Percentiles rank a stretch among this genome's conserved stretches.
phyloP scores from a whole-genome alignment of 2,797 vertebrate genomes.

The Oreochromis mossambicus region DNA sequence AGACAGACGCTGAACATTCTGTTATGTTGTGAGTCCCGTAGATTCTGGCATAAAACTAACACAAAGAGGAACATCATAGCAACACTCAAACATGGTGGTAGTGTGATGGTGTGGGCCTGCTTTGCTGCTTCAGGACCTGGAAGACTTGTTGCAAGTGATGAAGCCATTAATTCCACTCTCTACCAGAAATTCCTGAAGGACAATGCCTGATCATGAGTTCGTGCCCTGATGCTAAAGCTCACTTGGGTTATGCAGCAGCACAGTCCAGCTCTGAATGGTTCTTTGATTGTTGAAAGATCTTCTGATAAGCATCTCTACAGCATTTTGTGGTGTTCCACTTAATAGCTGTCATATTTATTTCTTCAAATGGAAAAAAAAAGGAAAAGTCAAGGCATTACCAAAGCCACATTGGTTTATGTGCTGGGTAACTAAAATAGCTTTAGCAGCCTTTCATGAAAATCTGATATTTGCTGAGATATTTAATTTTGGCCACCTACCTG shows the following conservation, averaged over 20 bases:
- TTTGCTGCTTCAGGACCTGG: background rate
- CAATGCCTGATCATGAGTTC: background rate
- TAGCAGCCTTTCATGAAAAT: background rate
- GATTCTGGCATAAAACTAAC: no score
- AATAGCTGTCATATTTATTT: background rate
- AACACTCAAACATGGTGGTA: no score
- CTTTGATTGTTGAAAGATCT: background rate
- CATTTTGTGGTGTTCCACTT: background rate
- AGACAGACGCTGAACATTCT: no score
- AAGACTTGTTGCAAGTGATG: background rate
- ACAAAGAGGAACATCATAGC: no score
- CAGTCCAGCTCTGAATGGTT: background rate
- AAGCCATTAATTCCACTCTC: background rate
- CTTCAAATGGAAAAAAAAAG: background rate
- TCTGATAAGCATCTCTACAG: background rate
- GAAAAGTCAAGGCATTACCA: background rate
- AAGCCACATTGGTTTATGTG: background rate
- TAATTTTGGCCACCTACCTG: background rate
- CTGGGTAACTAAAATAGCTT: background rate
- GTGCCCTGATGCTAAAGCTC: background rate
- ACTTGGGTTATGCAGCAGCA: background rate
- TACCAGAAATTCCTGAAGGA: background rate
- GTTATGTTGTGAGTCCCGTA: no score
- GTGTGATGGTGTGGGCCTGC: no score
- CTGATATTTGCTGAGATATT: background rate